phyloP scores from a whole-genome alignment of 2,113 vertebrate genomes.

The Cairina moschata region DNA sequence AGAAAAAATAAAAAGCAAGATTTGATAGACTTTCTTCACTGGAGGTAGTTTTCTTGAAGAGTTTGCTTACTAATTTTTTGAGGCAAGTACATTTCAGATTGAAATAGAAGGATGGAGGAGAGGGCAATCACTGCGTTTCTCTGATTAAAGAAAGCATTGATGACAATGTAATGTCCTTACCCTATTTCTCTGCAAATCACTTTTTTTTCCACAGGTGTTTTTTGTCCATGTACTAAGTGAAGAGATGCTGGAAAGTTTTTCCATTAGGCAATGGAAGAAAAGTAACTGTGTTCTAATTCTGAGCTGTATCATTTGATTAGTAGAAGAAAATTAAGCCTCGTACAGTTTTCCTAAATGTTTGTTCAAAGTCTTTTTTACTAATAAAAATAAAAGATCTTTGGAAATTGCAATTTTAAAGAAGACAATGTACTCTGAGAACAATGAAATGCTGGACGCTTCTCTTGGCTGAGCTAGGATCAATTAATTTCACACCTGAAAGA shows the following conservation, averaged over 20 bases:
- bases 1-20: neutral
- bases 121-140: neutral
- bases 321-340: neutral
- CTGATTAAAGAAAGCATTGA: neutral
- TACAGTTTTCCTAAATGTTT: neutral
- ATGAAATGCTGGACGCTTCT: neutral
- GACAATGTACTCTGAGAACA: neutral
- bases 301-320: neutral
- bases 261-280: neutral
- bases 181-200: neutral
- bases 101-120: conserved; percentile 30
- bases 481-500: neutral
- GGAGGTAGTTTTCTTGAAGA: conserved; percentile 18
- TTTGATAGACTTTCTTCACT: neutral
- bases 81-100: conserved; percentile 25
- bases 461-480: neutral
- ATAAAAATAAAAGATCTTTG: neutral
- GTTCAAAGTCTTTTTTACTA: neutral
- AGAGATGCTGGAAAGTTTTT: neutral
- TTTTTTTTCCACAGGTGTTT: neutral
- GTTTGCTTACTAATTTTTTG: neutral
- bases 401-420: neutral
- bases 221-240: neutral
- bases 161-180: neutral
- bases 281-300: neutral